A percentile compares a stretch with the other conserved stretches of the same genome.
These are phyloP conservation scores for Bujurquina vittata DNA, from an alignment of 2,113 vertebrate genomes.

Conservation along the genomic window DNA sequence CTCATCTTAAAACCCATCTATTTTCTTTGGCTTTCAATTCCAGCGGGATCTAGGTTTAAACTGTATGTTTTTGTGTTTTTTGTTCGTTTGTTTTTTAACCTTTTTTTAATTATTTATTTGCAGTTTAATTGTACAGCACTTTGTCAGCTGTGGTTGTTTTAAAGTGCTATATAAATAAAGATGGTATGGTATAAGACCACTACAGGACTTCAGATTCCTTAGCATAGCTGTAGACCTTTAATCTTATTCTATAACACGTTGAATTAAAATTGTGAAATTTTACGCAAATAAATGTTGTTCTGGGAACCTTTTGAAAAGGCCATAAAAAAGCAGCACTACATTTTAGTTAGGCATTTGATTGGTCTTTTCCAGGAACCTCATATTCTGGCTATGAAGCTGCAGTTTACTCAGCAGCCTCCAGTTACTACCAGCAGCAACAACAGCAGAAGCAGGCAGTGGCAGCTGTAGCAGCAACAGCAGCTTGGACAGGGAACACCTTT, in stretches of 20 bases:
- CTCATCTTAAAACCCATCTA: no score
- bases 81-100: no score
- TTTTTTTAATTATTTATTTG: no score
- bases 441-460: slow-evolving; percentile 90
- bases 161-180: no score
- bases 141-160: no score
- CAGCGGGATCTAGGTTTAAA: no score
- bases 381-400: slow-evolving; percentile 98
- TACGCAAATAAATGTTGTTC: neutral
- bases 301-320: neutral
- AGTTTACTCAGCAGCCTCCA: slow-evolving; percentile 97
- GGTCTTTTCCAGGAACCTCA: slow-evolving; percentile 85
- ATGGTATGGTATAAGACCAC: no score
- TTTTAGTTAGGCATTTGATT: neutral
- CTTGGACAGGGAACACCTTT: slow-evolving; percentile 95
- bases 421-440: slow-evolving; percentile 96
- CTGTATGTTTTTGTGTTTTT: no score
- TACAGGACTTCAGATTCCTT: accelerated
- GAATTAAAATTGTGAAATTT: neutral
- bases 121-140: no score
- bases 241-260: neutral
- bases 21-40: no score
- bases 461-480: slow-evolving; percentile 91
- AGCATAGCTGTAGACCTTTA: neutral
- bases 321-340: neutral